These are phyloP conservation scores for Axinella damicornis DNA, from an alignment of 37 sponge, comb jelly and placozoan species.

Conservation along the genomic window DNA sequence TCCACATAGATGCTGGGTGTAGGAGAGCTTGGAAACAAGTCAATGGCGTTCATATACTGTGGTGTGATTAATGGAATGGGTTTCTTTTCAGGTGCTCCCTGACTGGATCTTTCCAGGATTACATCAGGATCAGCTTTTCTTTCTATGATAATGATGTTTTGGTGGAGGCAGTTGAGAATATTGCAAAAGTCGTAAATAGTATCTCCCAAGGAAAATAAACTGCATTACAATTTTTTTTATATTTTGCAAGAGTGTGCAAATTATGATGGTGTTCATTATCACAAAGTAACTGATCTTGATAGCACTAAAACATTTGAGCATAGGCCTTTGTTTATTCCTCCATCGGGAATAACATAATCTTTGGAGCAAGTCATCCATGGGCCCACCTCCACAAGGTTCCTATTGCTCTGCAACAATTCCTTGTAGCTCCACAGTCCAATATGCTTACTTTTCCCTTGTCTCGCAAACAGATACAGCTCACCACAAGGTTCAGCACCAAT, in stretches of 20 bases:
- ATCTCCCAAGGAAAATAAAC: too few relatives aligned
- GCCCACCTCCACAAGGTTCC: constrained; percentile 45
- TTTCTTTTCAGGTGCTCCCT: constrained; percentile 28
- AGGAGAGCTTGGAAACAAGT: too few relatives aligned
- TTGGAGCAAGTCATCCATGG: not conserved
- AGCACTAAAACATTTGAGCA: not conserved
- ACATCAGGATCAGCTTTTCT: constrained; percentile 52
- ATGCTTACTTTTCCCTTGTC: constrained; percentile 70
- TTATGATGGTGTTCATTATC: not conserved
- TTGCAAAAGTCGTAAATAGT: constrained; percentile 28
- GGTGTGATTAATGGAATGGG: too few relatives aligned
- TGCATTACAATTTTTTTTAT: too few relatives aligned
- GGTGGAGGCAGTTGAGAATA: constrained; percentile 7
- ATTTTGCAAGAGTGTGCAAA: not conserved
- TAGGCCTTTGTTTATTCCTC: constrained; percentile 23
- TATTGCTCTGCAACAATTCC: constrained; percentile 35
- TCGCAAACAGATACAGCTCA: constrained; percentile 46
- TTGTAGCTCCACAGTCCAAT: constrained; percentile 52
- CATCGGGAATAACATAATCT: constrained; percentile 62
- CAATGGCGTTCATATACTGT: too few relatives aligned
- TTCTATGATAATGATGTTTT: constrained; percentile 44
- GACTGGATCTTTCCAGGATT: constrained; percentile 36
- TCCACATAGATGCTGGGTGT: too few relatives aligned
- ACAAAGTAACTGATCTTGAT: not conserved
- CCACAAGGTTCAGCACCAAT: not conserved